These are phyloP conservation scores for Trematomus bernacchii DNA, from an alignment of 2,797 vertebrate species.

Conservation along the genomic window DNA sequence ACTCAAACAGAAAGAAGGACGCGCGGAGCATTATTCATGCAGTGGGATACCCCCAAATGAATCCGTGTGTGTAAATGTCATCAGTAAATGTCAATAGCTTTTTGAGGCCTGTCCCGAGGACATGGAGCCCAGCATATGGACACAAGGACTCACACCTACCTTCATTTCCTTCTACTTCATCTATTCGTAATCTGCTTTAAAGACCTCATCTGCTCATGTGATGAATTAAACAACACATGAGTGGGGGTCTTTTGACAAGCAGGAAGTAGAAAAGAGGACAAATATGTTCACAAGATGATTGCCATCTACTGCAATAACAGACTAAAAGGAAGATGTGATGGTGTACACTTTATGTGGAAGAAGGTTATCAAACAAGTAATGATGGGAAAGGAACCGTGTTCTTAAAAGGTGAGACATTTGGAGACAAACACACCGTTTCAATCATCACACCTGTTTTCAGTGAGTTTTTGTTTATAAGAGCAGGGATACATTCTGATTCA, in stretches of 20 bases:
- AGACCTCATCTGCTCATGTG: conserved; percentile 60
- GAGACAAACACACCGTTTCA: neutral
- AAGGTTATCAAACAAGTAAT: neutral
- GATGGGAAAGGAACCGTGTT: neutral
- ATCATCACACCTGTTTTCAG: neutral
- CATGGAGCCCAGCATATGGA: conserved; percentile 57
- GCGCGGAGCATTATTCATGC: conserved; percentile 66
- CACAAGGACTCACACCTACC: conserved; percentile 50
- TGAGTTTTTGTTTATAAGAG: neutral
- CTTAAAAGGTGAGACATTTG: neutral
- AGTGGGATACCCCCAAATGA: conserved; percentile 65
- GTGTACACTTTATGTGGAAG: neutral
- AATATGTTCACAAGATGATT: conserved; percentile 29
- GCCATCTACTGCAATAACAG: neutral
- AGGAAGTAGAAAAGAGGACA: conserved; percentile 41
- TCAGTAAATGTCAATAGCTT: conserved; percentile 81
- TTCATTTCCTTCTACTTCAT: conserved; percentile 64
- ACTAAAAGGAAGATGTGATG: conserved; percentile 14
- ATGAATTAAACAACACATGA: conserved; percentile 71
- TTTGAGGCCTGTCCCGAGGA: conserved; percentile 71
- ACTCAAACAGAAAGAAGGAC: conserved; percentile 39
- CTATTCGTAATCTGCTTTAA: conserved; percentile 73
- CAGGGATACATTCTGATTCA: neutral
- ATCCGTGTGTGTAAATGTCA: conserved; percentile 82
- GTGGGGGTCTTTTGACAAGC: conserved; percentile 37